Conservation (phyloP, 2,113 vertebrate species). For the Nothobranchius kuhntae region DNA sequence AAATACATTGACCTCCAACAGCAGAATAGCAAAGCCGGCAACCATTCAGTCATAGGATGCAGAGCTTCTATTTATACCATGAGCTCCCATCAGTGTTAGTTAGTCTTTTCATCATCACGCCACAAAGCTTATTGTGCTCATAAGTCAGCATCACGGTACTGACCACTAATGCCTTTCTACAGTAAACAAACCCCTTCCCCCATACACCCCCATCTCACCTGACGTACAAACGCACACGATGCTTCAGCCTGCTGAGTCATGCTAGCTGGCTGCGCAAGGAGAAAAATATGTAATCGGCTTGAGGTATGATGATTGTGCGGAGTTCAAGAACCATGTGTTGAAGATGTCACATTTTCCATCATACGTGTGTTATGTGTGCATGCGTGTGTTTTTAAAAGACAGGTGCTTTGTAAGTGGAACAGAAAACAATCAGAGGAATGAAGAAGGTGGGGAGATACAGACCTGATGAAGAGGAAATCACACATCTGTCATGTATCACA, state of each 20-base stretch:
- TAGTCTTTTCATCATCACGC: conserved; percentile 34
- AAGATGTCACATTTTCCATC: neutral
- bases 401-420: neutral
- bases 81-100: conserved; percentile 25
- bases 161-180: conserved; percentile 24
- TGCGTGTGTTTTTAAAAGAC: conserved; percentile 20
- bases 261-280: conserved; percentile 28
- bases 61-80: conserved; percentile 52
- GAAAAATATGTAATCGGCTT: conserved; percentile 38
- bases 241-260: conserved; percentile 58
- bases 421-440: neutral
- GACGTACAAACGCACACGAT: conserved; percentile 12
- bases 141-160: conserved; percentile 21
- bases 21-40: conserved; percentile 14
- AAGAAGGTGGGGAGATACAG: neutral
- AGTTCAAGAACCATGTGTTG: conserved; percentile 20
- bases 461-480: neutral
- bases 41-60: conserved; percentile 48
- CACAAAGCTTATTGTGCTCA: conserved; percentile 10
- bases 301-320: conserved; percentile 31
- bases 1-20: conserved; percentile 10
- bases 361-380: neutral
- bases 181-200: conserved; percentile 14
- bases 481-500: no score
- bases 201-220: neutral